Percentiles rank a stretch among this genome's conserved stretches.
Conservation (phyloP, 2,797 vertebrate genomes). For the Lycodopsis pacificus region DNA sequence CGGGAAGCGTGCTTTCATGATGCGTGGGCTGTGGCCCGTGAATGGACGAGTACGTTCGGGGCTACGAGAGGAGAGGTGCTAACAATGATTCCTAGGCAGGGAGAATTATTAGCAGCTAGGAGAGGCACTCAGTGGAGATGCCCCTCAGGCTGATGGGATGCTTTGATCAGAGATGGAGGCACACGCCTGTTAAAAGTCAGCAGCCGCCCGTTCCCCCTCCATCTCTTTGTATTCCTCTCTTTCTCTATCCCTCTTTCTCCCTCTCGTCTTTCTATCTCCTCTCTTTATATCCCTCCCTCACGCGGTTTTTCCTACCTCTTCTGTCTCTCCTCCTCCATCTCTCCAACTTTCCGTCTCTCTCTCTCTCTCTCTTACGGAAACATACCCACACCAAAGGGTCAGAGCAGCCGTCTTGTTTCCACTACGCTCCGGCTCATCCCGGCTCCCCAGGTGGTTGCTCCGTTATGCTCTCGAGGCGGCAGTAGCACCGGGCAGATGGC, state of each 20-base stretch:
- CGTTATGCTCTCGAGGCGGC: conserved; percentile 47
- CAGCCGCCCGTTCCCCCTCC: conserved; percentile 55
- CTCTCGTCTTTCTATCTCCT: conserved; percentile 22
- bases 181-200: conserved; percentile 78
- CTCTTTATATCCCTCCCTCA: conserved; percentile 26
- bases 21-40: conserved; percentile 37
- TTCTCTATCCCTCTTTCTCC: conserved; percentile 40
- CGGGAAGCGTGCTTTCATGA: conserved; percentile 38
- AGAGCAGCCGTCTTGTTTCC: conserved; percentile 30
- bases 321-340: not conserved
- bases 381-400: conserved; percentile 31
- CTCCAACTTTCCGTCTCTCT: not conserved
- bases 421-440: conserved; percentile 21
- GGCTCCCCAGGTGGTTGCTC: conserved; percentile 43
- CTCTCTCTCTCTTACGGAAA: conserved; percentile 34
- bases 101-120: conserved; percentile 72
- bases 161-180: conserved; percentile 81
- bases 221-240: conserved; percentile 71
- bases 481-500: conserved; percentile 47
- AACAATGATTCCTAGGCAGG: conserved; percentile 65
- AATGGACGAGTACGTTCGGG: conserved; percentile 49
- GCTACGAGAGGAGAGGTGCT: conserved; percentile 48
- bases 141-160: conserved; percentile 75
- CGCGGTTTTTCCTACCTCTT: conserved; percentile 19
- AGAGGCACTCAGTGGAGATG: conserved; percentile 67